Evolutionary conservation across 2,888 invertebrate genomes (phyloP), one percentile per base, ranked within the genome.

Genomic region (Caenorhabditis afra): DNA sequence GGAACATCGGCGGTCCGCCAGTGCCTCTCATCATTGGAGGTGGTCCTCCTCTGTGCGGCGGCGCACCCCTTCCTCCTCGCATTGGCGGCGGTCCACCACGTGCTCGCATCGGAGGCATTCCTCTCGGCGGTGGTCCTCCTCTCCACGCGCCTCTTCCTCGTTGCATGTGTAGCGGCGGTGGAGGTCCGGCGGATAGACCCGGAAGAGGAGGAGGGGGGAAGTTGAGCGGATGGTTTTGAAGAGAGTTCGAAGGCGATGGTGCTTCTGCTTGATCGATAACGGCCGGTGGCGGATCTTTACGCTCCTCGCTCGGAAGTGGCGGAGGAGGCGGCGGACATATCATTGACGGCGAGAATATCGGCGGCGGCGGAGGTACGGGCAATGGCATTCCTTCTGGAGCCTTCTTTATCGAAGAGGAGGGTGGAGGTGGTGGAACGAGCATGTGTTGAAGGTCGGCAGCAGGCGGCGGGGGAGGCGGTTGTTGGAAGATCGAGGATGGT

Each of bases 341-440:
- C 64, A 74, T 71, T 2, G 71, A 62, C 23, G 71, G 58, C 4
- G 64, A 65, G 39, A 74, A 74, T 37, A 74, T 52, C 29, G 65
- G 73, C 22, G 64, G 64, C 16, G 76, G 68, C 37, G 75, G 75
- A 35, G 76, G 76, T 8, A 64, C 68, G 29, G 76, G 76, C 41
- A 58, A 64, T 2, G 68, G 68, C 11, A 71, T 52, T 37, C 58
- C 39, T 35, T 39, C 11, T 3, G 49, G 67, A 7, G 49, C 45
- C 18, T 39, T 65, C 23, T 29, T 29, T 29, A 29, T 29, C 29
- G 53, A 16, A 18, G 52, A 53, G 7, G 61, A 50, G n/a, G 49
- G 62, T 18, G 76, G 76, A 14, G 76, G 70, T 22, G 64, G 64
- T 4, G 73, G 73, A 45, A 45, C 39, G 3, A 12, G 50, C 41